Evolutionary conservation across 2,113 vertebrate genomes (phyloP).

Genomic region (Callorhinus ursinus): DNA sequence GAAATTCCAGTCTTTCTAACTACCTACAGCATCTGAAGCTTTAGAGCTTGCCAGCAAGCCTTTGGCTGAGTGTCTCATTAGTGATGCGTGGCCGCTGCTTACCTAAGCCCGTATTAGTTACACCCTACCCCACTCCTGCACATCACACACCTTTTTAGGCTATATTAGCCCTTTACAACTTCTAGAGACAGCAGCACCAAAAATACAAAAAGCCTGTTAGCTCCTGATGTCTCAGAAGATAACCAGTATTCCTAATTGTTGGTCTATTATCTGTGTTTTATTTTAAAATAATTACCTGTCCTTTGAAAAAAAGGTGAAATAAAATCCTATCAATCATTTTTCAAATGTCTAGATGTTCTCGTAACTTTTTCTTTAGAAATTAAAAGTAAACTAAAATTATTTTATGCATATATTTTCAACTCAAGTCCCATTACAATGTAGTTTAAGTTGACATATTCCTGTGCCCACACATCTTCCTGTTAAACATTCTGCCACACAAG

Average conservation of each 20-base stretch:
- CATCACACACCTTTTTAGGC: conserved; percentile 61
- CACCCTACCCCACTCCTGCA: conserved; percentile 78
- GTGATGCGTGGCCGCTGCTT: conserved; percentile 85
- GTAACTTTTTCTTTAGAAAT: conserved; percentile 29
- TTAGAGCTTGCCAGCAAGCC: conserved; percentile 66
- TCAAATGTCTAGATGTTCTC: not conserved
- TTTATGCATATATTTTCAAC: not conserved
- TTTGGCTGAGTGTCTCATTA: conserved; percentile 85
- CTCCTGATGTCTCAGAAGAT: conserved; percentile 62
- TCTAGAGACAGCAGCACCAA: conserved; percentile 67
- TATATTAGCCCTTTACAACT: conserved; percentile 81
- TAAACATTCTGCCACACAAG: not conserved
- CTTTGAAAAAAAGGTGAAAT: not conserved
- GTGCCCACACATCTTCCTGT: not conserved
- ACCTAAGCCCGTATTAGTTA: conserved; percentile 86
- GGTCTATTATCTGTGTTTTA: conserved; percentile 50
- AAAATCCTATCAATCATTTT: conserved; percentile 7
- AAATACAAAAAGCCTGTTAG: conserved; percentile 65
- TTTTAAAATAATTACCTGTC: conserved; percentile 36
- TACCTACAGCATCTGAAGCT: conserved; percentile 72
- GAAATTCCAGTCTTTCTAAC: conserved; percentile 64
- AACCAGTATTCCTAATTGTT: conserved; percentile 22
- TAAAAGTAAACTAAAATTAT: conserved; percentile 27
- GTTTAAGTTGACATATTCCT: not conserved
- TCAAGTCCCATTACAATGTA: not conserved